Base-by-base conservation (phyloP, 2,888 invertebrate species). In the Mycalesis mineus region DNA sequence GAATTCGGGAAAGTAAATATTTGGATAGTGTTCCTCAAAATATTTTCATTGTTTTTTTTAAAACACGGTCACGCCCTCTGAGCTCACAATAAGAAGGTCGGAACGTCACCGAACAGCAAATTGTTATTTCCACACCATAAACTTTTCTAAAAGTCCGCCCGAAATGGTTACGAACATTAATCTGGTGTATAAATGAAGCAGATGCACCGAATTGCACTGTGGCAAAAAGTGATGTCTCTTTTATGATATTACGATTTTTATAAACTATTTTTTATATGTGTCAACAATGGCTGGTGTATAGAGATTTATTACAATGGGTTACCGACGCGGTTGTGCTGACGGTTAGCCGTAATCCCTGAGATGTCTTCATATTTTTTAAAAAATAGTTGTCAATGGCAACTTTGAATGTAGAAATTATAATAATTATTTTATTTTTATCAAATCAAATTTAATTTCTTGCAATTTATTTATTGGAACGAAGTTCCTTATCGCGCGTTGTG, bases 81-180 rank as follows among this genome's bases (percentile, higher is more conserved):
- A 40, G 54, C 53, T 58, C 68, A 86, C 82, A 86, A 87, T 77
- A 67, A 63, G 65, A 70, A 72, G 73, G 67, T 70, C 58, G 61
- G 54, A 67, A 63, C 71, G 71, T 74, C 66, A 78, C 82, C 86
- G 71, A 73, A 82, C 75, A 82, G 84, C 88, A 88, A 89, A 88
- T 88, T 88, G 82, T 83, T 77, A 77, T 82, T 88, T 88, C 88
- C 88, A 84, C 78, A 69, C 81, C 81, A 88, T 88, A 84, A 85
- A 87, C 44, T 84, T 83, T 81, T 79, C 72, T 76, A 75, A 84
- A 81, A 80, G 75, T 79, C 69, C 62, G 67, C 65, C 67, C 69
- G 71, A 73, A 74, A 80, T 74, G 71, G 50, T 51, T 52, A 28
- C 45, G 68, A 80, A 85, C 78, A 89, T 89, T 86, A 87, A 88